A percentile compares a stretch with the other conserved stretches of the same genome.
phyloP scores from a whole-genome alignment of 2,888 invertebrate species.

The Baccha elongata region DNA sequence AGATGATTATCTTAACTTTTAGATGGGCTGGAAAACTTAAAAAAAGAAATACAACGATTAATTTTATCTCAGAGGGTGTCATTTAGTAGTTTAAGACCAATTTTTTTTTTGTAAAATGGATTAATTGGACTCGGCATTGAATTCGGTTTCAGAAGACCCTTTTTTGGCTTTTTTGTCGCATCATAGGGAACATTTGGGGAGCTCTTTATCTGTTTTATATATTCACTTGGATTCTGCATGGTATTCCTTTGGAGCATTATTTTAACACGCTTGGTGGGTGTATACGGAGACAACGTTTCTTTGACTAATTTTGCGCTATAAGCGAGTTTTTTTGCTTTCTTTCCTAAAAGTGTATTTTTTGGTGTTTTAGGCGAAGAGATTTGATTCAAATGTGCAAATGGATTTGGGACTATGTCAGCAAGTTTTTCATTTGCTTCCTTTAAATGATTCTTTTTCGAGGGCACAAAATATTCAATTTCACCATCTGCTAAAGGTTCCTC shows the following conservation, averaged over 20 bases:
- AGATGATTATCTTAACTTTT: no score
- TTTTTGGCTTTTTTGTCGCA: conserved; percentile 86
- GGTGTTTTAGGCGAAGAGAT: conserved; percentile 55
- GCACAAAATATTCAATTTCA: conserved; percentile 81
- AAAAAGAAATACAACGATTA: conserved; percentile 19
- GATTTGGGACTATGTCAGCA: conserved; percentile 75
- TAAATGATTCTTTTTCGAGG: conserved; percentile 78
- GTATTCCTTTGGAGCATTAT: conserved; percentile 88
- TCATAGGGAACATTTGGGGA: conserved; percentile 91
- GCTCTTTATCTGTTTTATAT: conserved; percentile 86
- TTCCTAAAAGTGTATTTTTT: conserved; percentile 62
- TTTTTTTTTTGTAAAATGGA: conserved; percentile 88
- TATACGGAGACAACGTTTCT: conserved; percentile 48
- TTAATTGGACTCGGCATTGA: conserved; percentile 88
- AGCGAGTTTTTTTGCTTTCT: conserved; percentile 53
- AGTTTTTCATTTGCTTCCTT: conserved; percentile 78
- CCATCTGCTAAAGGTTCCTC: conserved; percentile 81
- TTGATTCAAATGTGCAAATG: conserved; percentile 73
- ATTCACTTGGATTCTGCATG: conserved; percentile 89
- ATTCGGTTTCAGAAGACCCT: conserved; percentile 88
- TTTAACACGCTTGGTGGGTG: conserved; percentile 86
- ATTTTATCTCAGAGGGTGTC: conserved; percentile 40
- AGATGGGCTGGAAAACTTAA: conserved; percentile 22
- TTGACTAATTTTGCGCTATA: conserved; percentile 22
- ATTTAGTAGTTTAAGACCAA: conserved; percentile 64